Evolutionary conservation across 1,140 invertebrate species (phyloP).

Genomic region (Eufriesea mexicana): DNA sequence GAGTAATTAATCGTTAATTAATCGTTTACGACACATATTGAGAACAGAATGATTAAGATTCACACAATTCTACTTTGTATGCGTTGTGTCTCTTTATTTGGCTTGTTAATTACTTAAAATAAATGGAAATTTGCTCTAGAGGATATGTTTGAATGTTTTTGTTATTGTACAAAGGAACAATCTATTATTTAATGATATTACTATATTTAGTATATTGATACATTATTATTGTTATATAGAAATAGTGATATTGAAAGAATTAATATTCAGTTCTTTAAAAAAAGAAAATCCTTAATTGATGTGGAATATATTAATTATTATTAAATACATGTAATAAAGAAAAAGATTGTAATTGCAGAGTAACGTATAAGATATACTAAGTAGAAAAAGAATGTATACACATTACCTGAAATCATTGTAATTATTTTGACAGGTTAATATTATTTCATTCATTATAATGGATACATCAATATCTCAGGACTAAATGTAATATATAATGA

Average conservation of each 20-base stretch:
- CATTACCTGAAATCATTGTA: background rate
- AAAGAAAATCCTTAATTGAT: background rate
- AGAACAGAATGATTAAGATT: background rate
- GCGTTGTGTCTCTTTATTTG: background rate
- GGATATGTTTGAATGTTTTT: background rate
- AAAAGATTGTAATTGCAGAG: background rate
- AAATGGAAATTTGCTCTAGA: background rate
- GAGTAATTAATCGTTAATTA: slow-evolving; percentile 1
- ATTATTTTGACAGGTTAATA: slow-evolving; percentile 36
- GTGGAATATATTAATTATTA: background rate
- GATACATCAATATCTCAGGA: slow-evolving; percentile 28
- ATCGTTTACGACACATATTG: background rate
- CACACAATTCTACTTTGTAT: background rate
- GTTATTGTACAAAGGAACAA: too few relatives aligned
- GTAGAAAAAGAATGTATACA: background rate
- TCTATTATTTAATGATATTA: background rate
- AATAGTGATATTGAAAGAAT: too few relatives aligned
- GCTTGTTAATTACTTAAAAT: background rate
- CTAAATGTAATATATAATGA: slow-evolving; percentile 53
- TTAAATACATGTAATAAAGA: too few relatives aligned
- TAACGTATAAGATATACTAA: background rate
- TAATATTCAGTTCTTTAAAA: background rate
- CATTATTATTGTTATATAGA: too few relatives aligned
- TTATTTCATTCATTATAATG: slow-evolving; percentile 17
- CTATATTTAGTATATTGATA: background rate